Base-by-base conservation (phyloP, 2,888 invertebrate species). In the Odontocolon sp. region DNA sequence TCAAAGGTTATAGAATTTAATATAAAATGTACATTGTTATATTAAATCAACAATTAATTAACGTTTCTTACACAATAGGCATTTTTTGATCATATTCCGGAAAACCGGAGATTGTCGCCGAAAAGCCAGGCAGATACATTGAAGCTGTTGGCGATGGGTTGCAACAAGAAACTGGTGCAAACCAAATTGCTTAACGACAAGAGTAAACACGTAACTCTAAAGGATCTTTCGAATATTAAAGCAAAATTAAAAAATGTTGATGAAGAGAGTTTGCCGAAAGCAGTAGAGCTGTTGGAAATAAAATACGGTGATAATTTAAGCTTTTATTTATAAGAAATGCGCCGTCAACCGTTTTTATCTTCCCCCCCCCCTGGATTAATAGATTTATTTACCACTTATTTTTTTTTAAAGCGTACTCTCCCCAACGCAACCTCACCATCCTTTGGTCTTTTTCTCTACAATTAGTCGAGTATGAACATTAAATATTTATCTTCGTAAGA, bases 1-100 rank as follows among this genome's bases (percentile, higher is more conserved):
- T 52, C 50, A n/a, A 28, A 52, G 50, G 50, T 52, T 3, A n/a
- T 47, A 47, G 47, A 23, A 47, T 47, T 23, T 47, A 8, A 18
- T 45, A 2, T 18, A 18, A 45, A 45, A 18, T 18, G 6, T 45
- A 8, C 8, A 45, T 8, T 6, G 16, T 16, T 18, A 45, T 45
- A 18, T 9, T 18, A 45, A 18, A 18, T 1, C 45, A 45, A 38
- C 6, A 3, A 5, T 9, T 18, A n/a, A 8, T 8, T 18, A 45
- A 14, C 18, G 26, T 47, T 47, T 26, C 8, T 47, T 47, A 6
- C 9, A 23, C 14, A 26, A 52, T 28, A 52, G 50, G 50, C 28
- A 28, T 52, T 52, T 28, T 28, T 28, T 26, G 14, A 28, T 14
- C 1, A 28, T 4, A 28, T 52, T 1, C 11, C 50, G 11, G 50